phyloP scores from a whole-genome alignment of 2,888 invertebrate genomes.

The Eledona agricola region DNA sequence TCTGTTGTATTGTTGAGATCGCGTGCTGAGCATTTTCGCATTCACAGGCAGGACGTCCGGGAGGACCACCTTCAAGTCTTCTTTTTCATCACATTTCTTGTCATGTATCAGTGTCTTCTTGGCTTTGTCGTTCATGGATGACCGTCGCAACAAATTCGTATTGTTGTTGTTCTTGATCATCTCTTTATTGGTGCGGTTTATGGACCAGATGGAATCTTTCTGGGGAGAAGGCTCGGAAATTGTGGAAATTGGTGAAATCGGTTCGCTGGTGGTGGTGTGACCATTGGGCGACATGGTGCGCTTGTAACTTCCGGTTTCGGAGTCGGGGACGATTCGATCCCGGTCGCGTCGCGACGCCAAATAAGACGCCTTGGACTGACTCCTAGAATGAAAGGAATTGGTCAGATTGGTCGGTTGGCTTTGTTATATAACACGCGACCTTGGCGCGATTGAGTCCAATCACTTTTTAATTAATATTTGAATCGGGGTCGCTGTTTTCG shows the following conservation, averaged over 20 bases:
- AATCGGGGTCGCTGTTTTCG: constrained; percentile 22
- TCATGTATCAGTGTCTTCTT: constrained; percentile 45
- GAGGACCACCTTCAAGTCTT: constrained; percentile 58
- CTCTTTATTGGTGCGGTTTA: constrained; percentile 46
- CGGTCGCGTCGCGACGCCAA: constrained; percentile 76
- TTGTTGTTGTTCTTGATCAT: constrained; percentile 50
- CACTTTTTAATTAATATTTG: constrained; percentile 18
- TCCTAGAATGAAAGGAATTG: constrained; percentile 66
- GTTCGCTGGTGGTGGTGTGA: constrained; percentile 48
- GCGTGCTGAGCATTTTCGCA: constrained; percentile 61
- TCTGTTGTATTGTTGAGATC: constrained; percentile 54
- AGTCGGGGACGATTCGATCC: constrained; percentile 72
- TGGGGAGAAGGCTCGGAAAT: constrained; percentile 47
- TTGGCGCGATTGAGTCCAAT: constrained; percentile 18
- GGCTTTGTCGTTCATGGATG: constrained; percentile 58
- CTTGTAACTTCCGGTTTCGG: constrained; percentile 79
- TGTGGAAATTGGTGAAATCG: no score
- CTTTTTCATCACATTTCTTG: constrained; percentile 53
- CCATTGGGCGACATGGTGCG: constrained; percentile 76
- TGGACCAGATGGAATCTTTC: constrained; percentile 56
- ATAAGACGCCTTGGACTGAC: constrained; percentile 81
- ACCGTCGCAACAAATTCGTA: constrained; percentile 52
- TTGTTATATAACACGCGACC: constrained; percentile 20
- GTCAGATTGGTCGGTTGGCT: constrained; percentile 16
- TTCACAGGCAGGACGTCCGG: constrained; percentile 68